Conservation (phyloP, 2,797 vertebrate species). For the Bovichtus diacanthus region DNA sequence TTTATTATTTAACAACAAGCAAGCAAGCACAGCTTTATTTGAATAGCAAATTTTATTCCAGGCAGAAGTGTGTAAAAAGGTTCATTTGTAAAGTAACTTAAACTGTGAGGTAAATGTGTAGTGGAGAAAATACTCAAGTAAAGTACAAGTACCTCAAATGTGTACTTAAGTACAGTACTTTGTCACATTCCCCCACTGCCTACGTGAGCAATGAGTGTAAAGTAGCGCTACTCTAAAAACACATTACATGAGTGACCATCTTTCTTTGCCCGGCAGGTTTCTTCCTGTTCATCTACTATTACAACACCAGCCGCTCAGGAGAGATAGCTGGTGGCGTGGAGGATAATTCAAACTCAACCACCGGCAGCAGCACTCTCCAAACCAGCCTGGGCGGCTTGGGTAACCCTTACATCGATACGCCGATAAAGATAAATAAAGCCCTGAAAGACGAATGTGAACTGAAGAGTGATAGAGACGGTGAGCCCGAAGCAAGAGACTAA, state of each 20-base stretch:
- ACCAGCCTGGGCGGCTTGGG: neutral
- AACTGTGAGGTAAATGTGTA: too few species aligned
- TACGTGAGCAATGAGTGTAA: neutral
- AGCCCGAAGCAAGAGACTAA: neutral
- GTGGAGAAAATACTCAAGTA: too few species aligned
- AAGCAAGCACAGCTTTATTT: too few species aligned
- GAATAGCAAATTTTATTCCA: too few species aligned
- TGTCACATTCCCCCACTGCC: too few species aligned
- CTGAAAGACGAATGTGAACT: rapidly evolving
- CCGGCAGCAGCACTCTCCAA: constrained; percentile 3
- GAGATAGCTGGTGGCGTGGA: rapidly evolving
- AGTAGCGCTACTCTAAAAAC: neutral
- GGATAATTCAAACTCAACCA: rapidly evolving
- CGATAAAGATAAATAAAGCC: rapidly evolving
- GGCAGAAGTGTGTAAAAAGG: too few species aligned
- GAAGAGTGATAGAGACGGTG: neutral
- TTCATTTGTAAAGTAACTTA: too few species aligned
- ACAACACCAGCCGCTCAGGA: constrained; percentile 40
- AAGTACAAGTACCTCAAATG: too few species aligned
- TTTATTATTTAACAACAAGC: too few species aligned
- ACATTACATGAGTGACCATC: neutral
- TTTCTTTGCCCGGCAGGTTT: constrained; percentile 72
- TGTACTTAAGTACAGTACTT: too few species aligned
- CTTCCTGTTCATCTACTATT: constrained; percentile 83
- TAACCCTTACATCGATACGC: constrained; percentile 34